Evolutionary conservation across 2,888 invertebrate genomes (phyloP), one percentile per base, ranked within the genome.

Genomic region (Bellardia pandia): DNA sequence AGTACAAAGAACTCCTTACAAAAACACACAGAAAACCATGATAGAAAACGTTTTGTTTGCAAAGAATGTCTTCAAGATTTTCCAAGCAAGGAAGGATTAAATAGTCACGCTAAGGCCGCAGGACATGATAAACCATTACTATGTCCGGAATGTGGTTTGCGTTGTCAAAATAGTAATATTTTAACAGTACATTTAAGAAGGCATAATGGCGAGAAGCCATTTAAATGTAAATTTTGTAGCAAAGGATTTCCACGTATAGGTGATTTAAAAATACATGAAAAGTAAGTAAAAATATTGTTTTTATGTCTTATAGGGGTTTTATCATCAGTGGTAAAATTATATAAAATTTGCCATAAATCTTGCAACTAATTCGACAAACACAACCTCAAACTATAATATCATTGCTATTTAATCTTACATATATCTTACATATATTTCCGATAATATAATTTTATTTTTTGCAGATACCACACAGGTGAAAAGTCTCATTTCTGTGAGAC

Each of bases 231-330:
- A 91, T 95, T 93, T 90, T 95, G 95, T 86, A 94, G 93, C 23
- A 95, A 95, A 91, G 95, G 92, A 78, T 95, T 95, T 90, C 94
- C 94, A 0, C 91, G 95, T 53, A 93, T 94, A 0, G 95, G 94
- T 2, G 95, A 95, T 90, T 90, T 94, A 74, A 94, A 94, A 14
- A 94, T 95, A 2, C 95, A 95, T 86, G 95, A 95, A 90, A 92
- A 94, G 89, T 95, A 94, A 64, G 64, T 64, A 37, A 7, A 45
- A 45, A 45, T 13, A 45, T 2, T 9, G 8, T 13, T 45, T 11
- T 9, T 45, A 9, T 9, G 45, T 33, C 33, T 33, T 4, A 33
- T 33, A 33, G 5, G 5, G 33, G 33, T 33, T 33, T 23, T 1
- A 23, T 23, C 23, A 23, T 23, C 23, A 23, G 23, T 23, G 23